Percentiles rank a stretch among this genome's conserved stretches.
phyloP scores from a whole-genome alignment of 1,140 invertebrate genomes.

The Fragariocoptes setiger region DNA sequence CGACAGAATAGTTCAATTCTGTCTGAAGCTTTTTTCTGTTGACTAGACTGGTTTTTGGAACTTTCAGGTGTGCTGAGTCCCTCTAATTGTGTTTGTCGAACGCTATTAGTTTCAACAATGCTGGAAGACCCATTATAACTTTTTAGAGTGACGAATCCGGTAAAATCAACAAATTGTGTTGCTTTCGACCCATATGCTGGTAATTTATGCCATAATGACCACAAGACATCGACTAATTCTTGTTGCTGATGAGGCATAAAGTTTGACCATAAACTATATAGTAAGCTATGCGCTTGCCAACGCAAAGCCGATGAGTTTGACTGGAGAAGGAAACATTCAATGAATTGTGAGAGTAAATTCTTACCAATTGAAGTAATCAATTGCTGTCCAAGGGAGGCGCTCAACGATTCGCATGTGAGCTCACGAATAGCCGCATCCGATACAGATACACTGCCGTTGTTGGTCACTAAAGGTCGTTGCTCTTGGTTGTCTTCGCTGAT shows the following conservation, averaged over 20 bases:
- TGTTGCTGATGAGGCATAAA: constrained; percentile 40
- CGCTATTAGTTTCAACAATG: no score
- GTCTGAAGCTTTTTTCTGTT: no score
- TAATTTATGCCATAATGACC: constrained; percentile 62
- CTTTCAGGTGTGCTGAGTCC: no score
- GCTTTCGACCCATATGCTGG: constrained; percentile 68
- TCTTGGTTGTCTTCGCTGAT: no score
- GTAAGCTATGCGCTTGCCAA: constrained; percentile 70
- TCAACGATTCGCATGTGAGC: constrained; percentile 26
- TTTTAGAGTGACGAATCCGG: constrained; percentile 68
- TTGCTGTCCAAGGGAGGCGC: constrained; percentile 31
- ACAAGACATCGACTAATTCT: constrained; percentile 41
- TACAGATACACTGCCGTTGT: no score
- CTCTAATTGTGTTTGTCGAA: no score
- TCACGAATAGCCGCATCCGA: no score
- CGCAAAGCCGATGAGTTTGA: constrained; percentile 66
- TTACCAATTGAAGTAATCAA: constrained; percentile 34
- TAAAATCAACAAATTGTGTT: constrained; percentile 73
- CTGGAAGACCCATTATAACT: constrained; percentile 16
- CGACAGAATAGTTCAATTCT: constrained; percentile 23
- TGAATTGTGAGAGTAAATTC: constrained; percentile 35
- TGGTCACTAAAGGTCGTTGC: no score
- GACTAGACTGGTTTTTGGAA: no score
- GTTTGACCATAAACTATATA: constrained; percentile 51
- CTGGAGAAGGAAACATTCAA: constrained; percentile 63